A percentile compares a stretch with the other conserved stretches of the same genome.
These are phyloP conservation scores for Poecilia velifera DNA, from an alignment of 2,797 vertebrate genomes.

Conservation along the genomic window DNA sequence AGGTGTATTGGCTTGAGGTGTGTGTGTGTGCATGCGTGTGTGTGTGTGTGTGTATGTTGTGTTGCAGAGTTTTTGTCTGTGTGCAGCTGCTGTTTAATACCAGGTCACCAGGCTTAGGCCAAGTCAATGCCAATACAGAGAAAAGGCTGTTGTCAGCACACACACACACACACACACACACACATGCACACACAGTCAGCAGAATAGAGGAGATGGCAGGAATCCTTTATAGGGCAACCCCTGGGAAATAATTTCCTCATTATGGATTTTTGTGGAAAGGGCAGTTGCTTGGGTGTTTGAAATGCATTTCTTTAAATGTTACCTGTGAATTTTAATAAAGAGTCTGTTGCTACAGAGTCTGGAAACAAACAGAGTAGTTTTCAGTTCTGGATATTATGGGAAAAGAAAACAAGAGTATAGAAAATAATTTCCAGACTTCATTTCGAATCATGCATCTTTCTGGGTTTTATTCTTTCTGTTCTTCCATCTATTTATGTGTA, in stretches of 20 bases:
- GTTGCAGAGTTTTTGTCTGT: slow-evolving; percentile 23
- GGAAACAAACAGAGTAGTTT: background rate
- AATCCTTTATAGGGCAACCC: slow-evolving; percentile 32
- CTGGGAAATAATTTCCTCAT: slow-evolving; percentile 35
- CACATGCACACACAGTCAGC: slow-evolving; percentile 32
- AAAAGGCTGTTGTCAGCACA: slow-evolving; percentile 42
- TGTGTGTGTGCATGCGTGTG: background rate
- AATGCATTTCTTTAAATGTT: background rate
- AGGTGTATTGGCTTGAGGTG: slow-evolving; percentile 21
- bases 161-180: background rate
- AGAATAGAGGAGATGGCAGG: slow-evolving; percentile 48
- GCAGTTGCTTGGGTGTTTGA: background rate
- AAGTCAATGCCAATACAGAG: slow-evolving; percentile 43
- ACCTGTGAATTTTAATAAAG: background rate
- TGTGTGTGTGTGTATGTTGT: background rate
- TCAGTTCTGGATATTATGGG: background rate
- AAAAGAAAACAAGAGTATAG: background rate
- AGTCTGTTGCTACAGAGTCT: background rate
- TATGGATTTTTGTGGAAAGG: slow-evolving; percentile 38
- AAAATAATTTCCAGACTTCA: background rate
- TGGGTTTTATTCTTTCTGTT: background rate
- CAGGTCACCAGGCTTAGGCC: slow-evolving; percentile 47
- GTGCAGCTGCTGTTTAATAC: slow-evolving; percentile 33
- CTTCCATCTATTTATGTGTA: background rate
- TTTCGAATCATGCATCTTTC: background rate